Evolutionary conservation across 2,888 invertebrate genomes (phyloP), one percentile per base, ranked within the genome.

Genomic region (Pristionchus arcanus): DNA sequence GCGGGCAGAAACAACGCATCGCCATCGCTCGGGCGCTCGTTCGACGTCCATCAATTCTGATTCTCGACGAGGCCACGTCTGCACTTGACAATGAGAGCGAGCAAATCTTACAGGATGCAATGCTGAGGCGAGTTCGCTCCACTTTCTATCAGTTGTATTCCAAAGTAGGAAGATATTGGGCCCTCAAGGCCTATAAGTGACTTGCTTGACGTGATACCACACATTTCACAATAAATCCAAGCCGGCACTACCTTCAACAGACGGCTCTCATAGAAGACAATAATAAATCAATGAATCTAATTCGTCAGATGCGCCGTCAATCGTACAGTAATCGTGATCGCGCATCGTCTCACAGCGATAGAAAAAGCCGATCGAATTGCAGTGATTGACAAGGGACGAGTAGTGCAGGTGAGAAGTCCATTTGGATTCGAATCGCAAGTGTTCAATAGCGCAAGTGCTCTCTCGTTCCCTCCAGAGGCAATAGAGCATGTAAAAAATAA

Each of bases 281-380:
- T n/a, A n/a, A n/a, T n/a, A n/a, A n/a, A n/a, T n/a, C n/a, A n/a
- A n/a, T n/a, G n/a, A n/a, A n/a, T n/a, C n/a, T n/a, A n/a, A n/a
- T n/a, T n/a, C n/a, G n/a, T n/a, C n/a, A 85, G 87, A 68, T 87
- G 87, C 25, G 42, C 68, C 2, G 66, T 85, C 13, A 91, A 90
- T 28, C 92, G 96, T 34, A 96, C 96, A 0, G 95, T 95, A 63
- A 94, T 96, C 53, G 94, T 96, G 37, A 96, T 96, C 28, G 96
- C 96, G 0, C 96, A 96, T 90, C 93, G 96, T 7, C 94, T 96
- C 49, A 95, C 95, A 21, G 96, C 96, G 0, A 95, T 96, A n/a
- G 95, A 96, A 90, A 95, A 95, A 86, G 95, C 95, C 42, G 95
- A 96, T 92, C 89, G 92, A 13, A 94, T 94, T 53, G 89, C 94